phyloP scores from a whole-genome alignment of 1,140 invertebrate genomes.

The Drosophila sp. region DNA sequence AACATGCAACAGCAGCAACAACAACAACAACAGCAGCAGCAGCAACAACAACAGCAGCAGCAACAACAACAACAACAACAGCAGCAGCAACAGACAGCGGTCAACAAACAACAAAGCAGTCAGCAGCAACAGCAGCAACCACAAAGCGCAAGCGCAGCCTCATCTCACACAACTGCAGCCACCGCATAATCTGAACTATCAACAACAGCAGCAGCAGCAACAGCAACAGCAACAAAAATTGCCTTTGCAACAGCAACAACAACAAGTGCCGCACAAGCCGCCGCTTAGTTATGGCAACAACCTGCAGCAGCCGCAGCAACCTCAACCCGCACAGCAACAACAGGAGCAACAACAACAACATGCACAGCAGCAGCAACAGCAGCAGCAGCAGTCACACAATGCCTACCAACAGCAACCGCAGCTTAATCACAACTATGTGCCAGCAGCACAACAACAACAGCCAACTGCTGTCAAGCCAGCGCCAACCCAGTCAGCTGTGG shows the following conservation, averaged over 20 bases:
- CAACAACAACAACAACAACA: conserved; percentile 52
- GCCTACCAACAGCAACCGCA: conserved; percentile 39
- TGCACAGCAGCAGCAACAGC: conserved; percentile 31
- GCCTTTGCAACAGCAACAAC: conserved; percentile 47
- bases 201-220: conserved; percentile 59
- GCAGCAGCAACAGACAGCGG: conserved; percentile 41
- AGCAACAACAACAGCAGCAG: conserved; percentile 51
- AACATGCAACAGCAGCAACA: conserved; percentile 60
- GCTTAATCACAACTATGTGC: conserved; percentile 38
- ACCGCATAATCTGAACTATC: conserved; percentile 63
- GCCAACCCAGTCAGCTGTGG: conserved; percentile 30
- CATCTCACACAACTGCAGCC: conserved; percentile 67
- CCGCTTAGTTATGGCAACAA: conserved; percentile 53
- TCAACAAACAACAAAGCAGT: conserved; percentile 61
- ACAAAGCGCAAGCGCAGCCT: conserved; percentile 28
- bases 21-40: conserved; percentile 59
- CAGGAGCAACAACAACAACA: conserved; percentile 29
- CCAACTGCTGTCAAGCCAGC: conserved; percentile 49
- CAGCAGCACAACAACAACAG: conserved; percentile 20
- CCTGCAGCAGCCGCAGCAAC: conserved; percentile 32
- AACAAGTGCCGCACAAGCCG: conserved; percentile 47
- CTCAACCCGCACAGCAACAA: conserved; percentile 32
- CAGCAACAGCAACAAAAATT: conserved; percentile 46
- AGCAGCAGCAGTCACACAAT: conserved; percentile 24
- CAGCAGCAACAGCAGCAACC: conserved; percentile 51